A percentile compares a stretch with the other conserved stretches of the same genome.
Evolutionary conservation across 2,113 vertebrate genomes (phyloP).

Genomic region (Neolamprologus devosi): DNA sequence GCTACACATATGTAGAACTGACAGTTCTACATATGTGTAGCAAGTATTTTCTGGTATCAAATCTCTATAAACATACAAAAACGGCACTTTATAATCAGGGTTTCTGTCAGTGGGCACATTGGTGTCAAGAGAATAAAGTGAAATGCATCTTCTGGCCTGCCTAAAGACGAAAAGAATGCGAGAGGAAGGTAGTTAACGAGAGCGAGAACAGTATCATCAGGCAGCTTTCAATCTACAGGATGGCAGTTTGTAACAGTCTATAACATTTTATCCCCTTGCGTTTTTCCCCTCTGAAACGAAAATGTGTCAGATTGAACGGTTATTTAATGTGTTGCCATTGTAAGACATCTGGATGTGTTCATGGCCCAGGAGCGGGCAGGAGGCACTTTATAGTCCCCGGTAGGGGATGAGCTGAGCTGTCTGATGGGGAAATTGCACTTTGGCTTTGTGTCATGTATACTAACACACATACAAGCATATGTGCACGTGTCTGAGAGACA

Average conservation of each 20-base stretch:
- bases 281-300: slow-evolving; percentile 53
- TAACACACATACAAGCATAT: not conserved
- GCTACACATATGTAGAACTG: not conserved
- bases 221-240: slow-evolving; percentile 46
- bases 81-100: not conserved
- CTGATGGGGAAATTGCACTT: slow-evolving; percentile 37
- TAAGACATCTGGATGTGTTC: slow-evolving; percentile 67
- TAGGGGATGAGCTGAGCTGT: slow-evolving; percentile 24
- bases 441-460: slow-evolving; percentile 23
- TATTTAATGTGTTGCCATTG: slow-evolving; percentile 71
- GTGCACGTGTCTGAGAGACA: not conserved
- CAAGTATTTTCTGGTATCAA: not conserved
- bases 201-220: slow-evolving; percentile 30
- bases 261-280: slow-evolving; percentile 63
- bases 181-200: slow-evolving; percentile 9
- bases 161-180: slow-evolving; percentile 4
- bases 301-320: slow-evolving; percentile 66
- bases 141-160: slow-evolving; percentile 20
- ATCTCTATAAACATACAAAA: not conserved
- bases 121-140: slow-evolving; percentile 22
- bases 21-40: not conserved
- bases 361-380: slow-evolving; percentile 63
- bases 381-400: slow-evolving; percentile 62
- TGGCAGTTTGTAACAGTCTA: slow-evolving; percentile 52
- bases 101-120: slow-evolving; percentile 30